Base-by-base conservation (phyloP, 2,113 vertebrate species). In the Rutilus rutilus region DNA sequence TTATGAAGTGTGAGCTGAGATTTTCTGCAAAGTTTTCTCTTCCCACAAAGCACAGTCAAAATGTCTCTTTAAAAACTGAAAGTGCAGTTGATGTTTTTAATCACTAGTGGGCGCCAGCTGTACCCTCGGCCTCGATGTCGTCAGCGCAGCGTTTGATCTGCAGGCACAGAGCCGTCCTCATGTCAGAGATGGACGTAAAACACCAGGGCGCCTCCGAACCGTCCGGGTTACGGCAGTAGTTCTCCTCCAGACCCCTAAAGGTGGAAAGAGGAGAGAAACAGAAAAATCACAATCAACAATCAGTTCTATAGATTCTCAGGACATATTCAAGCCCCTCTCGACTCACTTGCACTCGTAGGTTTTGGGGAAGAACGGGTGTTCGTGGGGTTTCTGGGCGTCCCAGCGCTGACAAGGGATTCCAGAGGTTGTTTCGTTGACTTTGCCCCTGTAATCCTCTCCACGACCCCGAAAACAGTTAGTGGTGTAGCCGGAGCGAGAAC, bases 201-300 rank as follows among this genome's bases (percentile, higher is more conserved):
- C 98, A 99, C 98, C 98, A 99, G 0, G 98, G 98, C 3, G 97
- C 98, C 91, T 99, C 98, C 0, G 98, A 98, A 19, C 97, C 97
- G 0, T 99, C 98, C 0, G 98, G 98, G 89, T 99, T 99, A 79
- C 98, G 94, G 90, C 98, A 99, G 93, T 97, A 99, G 91, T 99
- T 99, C 93, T 99, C 97, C 85, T 96, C 94, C 91, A 99, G 90
- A 87, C 97, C 97, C 86, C 98, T 99, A 89, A n/a, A 11, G 12
- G 65, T 45, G 75, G 42, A 76, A 85, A 36, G 39, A 57, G 19
- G 50, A 57, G 36, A 33, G 27, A 67, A 42, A 39, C 4, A 30
- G 25, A 71, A 39, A 11, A 42, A 21, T n/a, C 36, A 71, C 67
- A 71, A 23, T 71, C 33, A 71, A 23, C 33, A 5, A 39, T 71